Evolutionary conservation across 2,888 invertebrate genomes (phyloP).

Genomic region (Ophonus ardosiacus): DNA sequence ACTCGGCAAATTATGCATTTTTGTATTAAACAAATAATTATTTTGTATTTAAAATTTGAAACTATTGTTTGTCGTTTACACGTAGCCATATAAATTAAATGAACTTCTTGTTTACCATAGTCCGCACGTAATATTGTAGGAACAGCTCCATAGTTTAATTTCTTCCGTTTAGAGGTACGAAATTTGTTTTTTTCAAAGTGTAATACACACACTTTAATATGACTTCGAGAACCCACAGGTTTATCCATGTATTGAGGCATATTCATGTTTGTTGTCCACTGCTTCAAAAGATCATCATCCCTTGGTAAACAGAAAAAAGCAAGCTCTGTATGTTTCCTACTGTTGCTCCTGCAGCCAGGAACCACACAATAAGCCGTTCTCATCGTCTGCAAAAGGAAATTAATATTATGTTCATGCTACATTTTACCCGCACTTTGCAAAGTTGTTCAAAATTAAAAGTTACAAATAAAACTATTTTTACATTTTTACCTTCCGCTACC

Average conservation of each 20-base stretch:
- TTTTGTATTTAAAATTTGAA: no score
- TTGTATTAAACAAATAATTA: no score
- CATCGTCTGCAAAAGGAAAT: not conserved
- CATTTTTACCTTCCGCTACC: no score
- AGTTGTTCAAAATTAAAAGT: no score
- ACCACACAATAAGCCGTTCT: not conserved
- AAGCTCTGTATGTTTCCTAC: not conserved
- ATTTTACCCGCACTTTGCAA: no score
- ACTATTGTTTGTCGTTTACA: no score
- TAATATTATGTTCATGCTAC: not conserved
- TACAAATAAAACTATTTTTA: no score
- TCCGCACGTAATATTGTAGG: not conserved
- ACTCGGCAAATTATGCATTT: no score
- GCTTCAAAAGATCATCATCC: no score
- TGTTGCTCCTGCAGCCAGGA: not conserved
- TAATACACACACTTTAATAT: not conserved
- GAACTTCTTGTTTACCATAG: not conserved
- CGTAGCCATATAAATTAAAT: no score
- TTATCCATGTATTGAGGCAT: not conserved
- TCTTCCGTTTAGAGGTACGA: not conserved
- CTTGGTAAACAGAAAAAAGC: not conserved
- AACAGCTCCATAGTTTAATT: not conserved
- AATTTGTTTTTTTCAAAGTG: not conserved
- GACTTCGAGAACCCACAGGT: not conserved
- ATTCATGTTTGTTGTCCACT: no score